Percentiles rank a stretch among this genome's conserved stretches.
Conservation (phyloP, 2,888 invertebrate species). For the Conchocele bisecta region DNA sequence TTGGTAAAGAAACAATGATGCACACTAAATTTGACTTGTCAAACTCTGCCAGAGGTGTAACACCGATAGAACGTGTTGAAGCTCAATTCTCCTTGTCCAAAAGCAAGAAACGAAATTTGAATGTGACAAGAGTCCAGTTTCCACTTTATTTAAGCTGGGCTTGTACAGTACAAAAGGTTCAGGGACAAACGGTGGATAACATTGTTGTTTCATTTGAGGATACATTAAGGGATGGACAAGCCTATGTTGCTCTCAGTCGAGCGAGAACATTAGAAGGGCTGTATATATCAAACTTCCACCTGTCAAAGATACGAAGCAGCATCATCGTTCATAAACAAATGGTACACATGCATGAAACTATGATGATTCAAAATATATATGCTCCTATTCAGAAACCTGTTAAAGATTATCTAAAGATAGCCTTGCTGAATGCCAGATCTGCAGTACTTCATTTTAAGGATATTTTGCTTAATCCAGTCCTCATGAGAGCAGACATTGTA, state of each 20-base stretch:
- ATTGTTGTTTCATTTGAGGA: slow-evolving; percentile 47
- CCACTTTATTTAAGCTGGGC: slow-evolving; percentile 49
- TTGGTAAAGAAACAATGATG: not conserved
- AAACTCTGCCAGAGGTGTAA: no score
- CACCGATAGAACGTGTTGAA: not conserved
- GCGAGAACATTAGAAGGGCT: slow-evolving; percentile 32
- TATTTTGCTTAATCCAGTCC: no score
- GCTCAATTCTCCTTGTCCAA: no score
- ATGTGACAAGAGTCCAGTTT: slow-evolving; percentile 43
- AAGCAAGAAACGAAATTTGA: not conserved
- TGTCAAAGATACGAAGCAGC: not conserved
- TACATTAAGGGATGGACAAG: slow-evolving; percentile 43
- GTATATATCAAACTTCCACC: slow-evolving; percentile 12
- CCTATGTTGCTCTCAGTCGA: slow-evolving; percentile 56
- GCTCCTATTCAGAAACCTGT: no score
- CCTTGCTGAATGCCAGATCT: no score
- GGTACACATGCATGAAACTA: no score
- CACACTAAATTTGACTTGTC: not conserved
- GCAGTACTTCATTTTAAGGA: no score
- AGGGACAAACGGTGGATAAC: slow-evolving; percentile 43
- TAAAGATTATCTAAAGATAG: no score
- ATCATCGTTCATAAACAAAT: not conserved
- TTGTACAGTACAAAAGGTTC: slow-evolving; percentile 56
- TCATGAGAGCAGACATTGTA: no score
- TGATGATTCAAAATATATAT: no score